These are phyloP conservation scores for Acanthopagrus latus DNA, from an alignment of 2,797 vertebrate genomes.

Conservation along the genomic window DNA sequence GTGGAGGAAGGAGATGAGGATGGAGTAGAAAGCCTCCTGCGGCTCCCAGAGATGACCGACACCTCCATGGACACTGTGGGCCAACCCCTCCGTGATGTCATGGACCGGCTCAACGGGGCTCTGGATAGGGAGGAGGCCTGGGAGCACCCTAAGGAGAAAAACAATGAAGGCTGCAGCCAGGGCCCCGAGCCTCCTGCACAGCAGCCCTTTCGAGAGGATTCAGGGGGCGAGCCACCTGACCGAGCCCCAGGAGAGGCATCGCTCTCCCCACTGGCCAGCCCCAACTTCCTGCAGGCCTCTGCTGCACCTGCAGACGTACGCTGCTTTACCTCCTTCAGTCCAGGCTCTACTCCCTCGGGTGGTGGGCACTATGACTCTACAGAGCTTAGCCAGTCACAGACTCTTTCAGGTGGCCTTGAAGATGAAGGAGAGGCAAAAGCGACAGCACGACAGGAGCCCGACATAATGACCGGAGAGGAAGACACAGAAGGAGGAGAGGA, in stretches of 20 bases:
- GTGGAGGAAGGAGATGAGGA: conserved; percentile 66
- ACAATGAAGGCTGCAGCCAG: background rate
- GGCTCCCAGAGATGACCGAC: conserved; percentile 93
- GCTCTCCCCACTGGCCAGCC: conserved; percentile 46
- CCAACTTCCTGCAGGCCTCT: conserved; percentile 85
- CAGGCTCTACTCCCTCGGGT: conserved; percentile 91
- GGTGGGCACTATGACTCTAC: conserved; percentile 95
- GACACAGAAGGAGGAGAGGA: conserved; percentile 9
- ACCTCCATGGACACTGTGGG: conserved; percentile 93
- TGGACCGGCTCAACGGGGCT: conserved; percentile 89
- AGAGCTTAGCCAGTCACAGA: conserved; percentile 91
- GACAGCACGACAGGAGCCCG: conserved; percentile 63
- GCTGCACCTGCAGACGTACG: conserved; percentile 90
- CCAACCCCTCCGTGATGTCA: conserved; percentile 91
- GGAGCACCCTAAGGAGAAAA: conserved; percentile 59
- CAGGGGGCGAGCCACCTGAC: conserved; percentile 88
- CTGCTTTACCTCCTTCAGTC: conserved; percentile 94
- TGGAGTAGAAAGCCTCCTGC: conserved; percentile 81
- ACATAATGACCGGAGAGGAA: conserved; percentile 46
- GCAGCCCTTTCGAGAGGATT: conserved; percentile 94
- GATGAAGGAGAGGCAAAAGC: conserved; percentile 84
- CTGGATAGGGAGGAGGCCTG: conserved; percentile 82
- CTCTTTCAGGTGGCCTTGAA: conserved; percentile 92
- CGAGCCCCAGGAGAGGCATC: conserved; percentile 71
- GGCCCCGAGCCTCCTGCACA: conserved; percentile 78